A percentile compares a stretch with the other conserved stretches of the same genome.
Conservation (phyloP, 1,140 invertebrate genomes). For the Apis laboriosa region DNA sequence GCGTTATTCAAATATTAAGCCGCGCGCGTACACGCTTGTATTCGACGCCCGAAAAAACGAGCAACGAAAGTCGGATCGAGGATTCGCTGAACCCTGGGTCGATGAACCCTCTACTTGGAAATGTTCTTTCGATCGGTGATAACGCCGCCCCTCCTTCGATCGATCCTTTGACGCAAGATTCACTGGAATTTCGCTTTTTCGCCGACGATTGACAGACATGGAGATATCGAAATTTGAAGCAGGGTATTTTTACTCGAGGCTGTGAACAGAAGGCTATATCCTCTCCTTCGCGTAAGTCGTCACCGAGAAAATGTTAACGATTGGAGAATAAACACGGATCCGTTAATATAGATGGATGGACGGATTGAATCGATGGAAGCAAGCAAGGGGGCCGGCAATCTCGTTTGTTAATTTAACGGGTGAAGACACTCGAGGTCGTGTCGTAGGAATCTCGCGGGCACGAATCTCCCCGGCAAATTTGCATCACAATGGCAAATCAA, state of each 20-base stretch:
- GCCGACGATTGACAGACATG: too few relatives aligned
- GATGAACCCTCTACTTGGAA: conserved; percentile 2
- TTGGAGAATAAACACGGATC: too few relatives aligned
- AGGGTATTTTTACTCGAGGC: too few relatives aligned
- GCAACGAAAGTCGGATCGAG: conserved; percentile 28
- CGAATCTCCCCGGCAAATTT: conserved; percentile 58
- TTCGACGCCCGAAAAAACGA: conserved; percentile 5
- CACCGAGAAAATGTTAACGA: too few relatives aligned
- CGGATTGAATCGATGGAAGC: conserved; percentile 10
- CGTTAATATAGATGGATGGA: too few relatives aligned
- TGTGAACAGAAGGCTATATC: too few relatives aligned
- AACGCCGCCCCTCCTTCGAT: neutral
- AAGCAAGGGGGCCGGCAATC: neutral
- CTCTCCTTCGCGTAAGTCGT: too few relatives aligned
- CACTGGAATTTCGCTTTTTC: neutral
- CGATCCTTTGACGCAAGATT: neutral
- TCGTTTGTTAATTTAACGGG: conserved; percentile 20
- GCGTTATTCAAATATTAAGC: conserved; percentile 73
- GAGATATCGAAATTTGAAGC: neutral
- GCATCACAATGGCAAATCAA: conserved; percentile 72
- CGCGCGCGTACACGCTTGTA: conserved; percentile 22
- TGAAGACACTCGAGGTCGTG: conserved; percentile 13
- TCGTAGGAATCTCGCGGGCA: conserved; percentile 43
- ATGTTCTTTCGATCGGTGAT: neutral
- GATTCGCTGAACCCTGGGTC: conserved; percentile 40